Evolutionary conservation across 2,888 invertebrate genomes (phyloP).

Genomic region (Pachydiplax longipennis): DNA sequence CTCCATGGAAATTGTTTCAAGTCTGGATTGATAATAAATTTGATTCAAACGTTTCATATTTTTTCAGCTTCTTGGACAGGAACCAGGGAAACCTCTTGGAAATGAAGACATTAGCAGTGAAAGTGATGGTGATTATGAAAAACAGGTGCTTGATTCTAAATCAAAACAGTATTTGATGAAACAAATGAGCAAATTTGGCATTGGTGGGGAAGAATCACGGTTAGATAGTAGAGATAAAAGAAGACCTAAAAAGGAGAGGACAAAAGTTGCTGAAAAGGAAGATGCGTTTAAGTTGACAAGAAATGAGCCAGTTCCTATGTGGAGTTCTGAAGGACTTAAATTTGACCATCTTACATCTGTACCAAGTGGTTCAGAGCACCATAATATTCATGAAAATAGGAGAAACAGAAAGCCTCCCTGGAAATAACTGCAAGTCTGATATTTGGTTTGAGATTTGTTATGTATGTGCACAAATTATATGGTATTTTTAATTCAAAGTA

Average conservation of each 20-base stretch:
- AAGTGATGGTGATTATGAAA: constrained; percentile 8
- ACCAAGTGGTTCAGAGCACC: not conserved
- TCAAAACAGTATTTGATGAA: not conserved
- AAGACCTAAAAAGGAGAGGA: not conserved
- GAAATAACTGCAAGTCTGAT: not conserved
- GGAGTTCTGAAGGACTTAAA: not conserved
- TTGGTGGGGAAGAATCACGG: not conserved
- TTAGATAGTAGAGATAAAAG: not conserved
- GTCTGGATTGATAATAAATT: no score
- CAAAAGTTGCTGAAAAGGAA: not conserved
- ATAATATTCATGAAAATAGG: not conserved
- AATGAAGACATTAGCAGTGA: not conserved
- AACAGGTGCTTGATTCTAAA: not conserved
- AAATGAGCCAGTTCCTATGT: not conserved
- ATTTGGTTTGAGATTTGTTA: no score
- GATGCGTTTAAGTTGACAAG: not conserved
- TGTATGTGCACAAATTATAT: no score
- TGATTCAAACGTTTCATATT: not conserved
- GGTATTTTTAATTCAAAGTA: no score
- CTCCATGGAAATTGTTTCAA: no score
- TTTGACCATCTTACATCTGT: not conserved
- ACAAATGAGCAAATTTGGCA: not conserved
- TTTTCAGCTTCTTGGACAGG: not conserved
- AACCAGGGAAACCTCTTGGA: not conserved
- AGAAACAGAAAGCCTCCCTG: constrained; percentile 32